Conservation (phyloP, 2,888 invertebrate species). For the Acleris emargana region DNA sequence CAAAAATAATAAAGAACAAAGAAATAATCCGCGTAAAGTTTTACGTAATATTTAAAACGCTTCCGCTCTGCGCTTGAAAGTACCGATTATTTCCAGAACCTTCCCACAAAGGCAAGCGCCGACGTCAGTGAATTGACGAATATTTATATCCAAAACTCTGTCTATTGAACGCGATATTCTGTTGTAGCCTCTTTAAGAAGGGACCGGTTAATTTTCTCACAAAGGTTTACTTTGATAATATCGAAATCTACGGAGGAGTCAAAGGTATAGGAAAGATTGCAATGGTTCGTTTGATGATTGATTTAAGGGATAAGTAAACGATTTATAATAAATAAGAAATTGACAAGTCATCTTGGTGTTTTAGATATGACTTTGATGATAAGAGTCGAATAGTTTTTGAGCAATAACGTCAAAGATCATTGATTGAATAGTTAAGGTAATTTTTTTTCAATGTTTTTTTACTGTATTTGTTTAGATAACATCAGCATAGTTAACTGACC, state of each 20-base stretch:
- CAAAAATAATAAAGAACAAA: not conserved
- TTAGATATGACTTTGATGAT: too few species aligned
- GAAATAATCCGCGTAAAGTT: conserved; percentile 6
- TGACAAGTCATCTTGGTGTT: not conserved
- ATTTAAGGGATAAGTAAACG: conserved; percentile 37
- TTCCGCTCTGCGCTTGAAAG: conserved; percentile 43
- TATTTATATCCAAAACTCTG: conserved; percentile 70
- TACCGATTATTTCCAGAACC: conserved; percentile 49
- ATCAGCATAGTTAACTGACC: too few species aligned
- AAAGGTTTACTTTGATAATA: conserved; percentile 23
- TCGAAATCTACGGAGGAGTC: conserved; percentile 11
- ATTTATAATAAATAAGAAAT: conserved; percentile 2
- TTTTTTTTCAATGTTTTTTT: too few species aligned
- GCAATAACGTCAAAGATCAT: too few species aligned
- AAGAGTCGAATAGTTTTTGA: too few species aligned
- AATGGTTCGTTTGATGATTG: conserved; percentile 24
- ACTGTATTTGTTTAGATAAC: too few species aligned
- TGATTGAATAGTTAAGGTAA: too few species aligned
- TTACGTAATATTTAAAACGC: conserved; percentile 30
- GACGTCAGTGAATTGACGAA: conserved; percentile 68
- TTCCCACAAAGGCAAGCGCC: conserved; percentile 61
- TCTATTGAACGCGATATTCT: conserved; percentile 48
- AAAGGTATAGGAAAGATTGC: conserved; percentile 1
- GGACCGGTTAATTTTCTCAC: conserved; percentile 37
- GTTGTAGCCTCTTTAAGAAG: conserved; percentile 42